Evolutionary conservation across 2,113 vertebrate genomes (phyloP).

Genomic region (Pipa parva): DNA sequence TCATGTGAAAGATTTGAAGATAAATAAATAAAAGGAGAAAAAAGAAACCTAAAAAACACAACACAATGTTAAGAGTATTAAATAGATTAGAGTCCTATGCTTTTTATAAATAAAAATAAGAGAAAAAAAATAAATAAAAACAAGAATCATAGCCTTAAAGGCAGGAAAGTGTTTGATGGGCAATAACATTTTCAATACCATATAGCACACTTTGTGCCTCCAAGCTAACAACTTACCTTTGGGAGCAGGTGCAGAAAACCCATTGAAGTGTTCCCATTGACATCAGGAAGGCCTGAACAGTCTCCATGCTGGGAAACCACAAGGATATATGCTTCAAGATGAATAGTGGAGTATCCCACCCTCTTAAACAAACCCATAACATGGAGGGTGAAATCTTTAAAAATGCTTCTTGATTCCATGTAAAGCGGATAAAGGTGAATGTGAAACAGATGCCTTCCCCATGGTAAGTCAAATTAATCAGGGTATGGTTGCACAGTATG

Average conservation of each 20-base stretch:
- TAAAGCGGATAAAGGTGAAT: constrained; percentile 29
- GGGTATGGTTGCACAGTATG: constrained; percentile 13
- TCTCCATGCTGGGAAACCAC: constrained; percentile 42
- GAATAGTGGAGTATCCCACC: constrained; percentile 41
- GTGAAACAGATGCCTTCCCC: constrained; percentile 22
- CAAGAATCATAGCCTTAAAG: not conserved
- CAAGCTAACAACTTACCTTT: constrained; percentile 30
- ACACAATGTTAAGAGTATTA: not conserved
- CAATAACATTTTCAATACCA: not conserved
- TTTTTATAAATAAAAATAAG: no score
- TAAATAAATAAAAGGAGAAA: not conserved
- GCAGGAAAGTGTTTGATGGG: not conserved
- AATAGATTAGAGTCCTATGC: not conserved
- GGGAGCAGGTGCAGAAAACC: constrained; percentile 34
- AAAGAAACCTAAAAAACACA: not conserved
- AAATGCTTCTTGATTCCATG: constrained; percentile 39
- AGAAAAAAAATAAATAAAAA: no score
- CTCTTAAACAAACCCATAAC: constrained; percentile 38
- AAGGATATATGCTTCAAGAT: constrained; percentile 44
- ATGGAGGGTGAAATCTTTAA: constrained; percentile 38
- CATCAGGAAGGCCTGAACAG: constrained; percentile 41
- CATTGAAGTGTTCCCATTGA: constrained; percentile 42
- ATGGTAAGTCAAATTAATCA: constrained; percentile 36
- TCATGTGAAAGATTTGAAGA: not conserved
- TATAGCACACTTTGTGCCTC: constrained; percentile 8